A percentile compares a stretch with the other conserved stretches of the same genome.
Evolutionary conservation across 2,888 invertebrate genomes (phyloP).

Genomic region (Cyaniris semiargus): DNA sequence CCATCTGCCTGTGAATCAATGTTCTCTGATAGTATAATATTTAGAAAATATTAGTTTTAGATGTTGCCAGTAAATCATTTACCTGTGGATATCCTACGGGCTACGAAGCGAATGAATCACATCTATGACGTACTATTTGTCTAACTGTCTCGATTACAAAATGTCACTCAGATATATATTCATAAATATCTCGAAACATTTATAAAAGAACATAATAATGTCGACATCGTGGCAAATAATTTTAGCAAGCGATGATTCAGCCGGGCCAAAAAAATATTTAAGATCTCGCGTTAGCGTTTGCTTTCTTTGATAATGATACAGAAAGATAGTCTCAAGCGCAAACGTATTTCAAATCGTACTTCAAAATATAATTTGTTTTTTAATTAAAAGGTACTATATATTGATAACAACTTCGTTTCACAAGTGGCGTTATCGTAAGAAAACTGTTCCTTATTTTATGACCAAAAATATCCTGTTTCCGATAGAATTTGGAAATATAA

Average conservation of each 20-base stretch:
- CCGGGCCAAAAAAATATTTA: background rate
- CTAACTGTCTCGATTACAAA: background rate
- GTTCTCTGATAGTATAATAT: too few relatives aligned
- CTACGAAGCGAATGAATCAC: background rate
- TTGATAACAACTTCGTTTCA: too few relatives aligned
- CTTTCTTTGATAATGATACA: background rate
- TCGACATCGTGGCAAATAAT: background rate
- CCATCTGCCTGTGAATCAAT: too few relatives aligned
- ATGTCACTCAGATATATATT: background rate
- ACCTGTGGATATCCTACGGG: background rate
- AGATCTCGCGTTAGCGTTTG: background rate
- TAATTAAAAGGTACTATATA: too few relatives aligned
- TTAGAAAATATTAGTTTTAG: too few relatives aligned
- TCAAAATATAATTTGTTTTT: too few relatives aligned
- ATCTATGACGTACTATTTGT: background rate
- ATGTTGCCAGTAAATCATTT: background rate
- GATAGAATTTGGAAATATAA: too few relatives aligned
- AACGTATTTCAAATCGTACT: background rate
- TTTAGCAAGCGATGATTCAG: background rate
- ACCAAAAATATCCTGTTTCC: too few relatives aligned
- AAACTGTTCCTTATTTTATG: too few relatives aligned
- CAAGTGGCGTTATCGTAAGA: too few relatives aligned
- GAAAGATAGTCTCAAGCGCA: background rate
- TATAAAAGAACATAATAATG: background rate
- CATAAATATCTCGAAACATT: constrained; percentile 9